Evolutionary conservation across 2,888 invertebrate genomes (phyloP).

Genomic region (Drosophila subquinaria): DNA sequence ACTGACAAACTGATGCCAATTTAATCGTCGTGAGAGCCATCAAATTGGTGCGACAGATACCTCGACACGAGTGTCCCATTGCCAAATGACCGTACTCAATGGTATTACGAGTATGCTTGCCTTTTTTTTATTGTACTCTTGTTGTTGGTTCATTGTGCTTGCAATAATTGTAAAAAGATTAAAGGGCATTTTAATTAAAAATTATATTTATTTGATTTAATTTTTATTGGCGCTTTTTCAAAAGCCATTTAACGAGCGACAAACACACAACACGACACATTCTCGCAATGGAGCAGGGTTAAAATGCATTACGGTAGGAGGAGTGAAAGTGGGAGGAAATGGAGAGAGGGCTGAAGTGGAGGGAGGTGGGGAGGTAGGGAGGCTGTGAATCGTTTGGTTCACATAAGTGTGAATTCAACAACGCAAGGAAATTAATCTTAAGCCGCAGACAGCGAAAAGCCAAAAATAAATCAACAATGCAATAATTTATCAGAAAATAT

Average conservation of each 20-base stretch:
- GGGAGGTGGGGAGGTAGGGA: background rate
- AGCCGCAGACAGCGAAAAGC: constrained; percentile 83
- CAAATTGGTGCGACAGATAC: constrained; percentile 16
- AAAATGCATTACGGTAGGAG: background rate
- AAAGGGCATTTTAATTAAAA: constrained; percentile 78
- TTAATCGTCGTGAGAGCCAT: constrained; percentile 22
- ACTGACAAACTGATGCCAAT: constrained; percentile 19
- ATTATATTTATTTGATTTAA: constrained; percentile 80
- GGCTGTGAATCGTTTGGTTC: constrained; percentile 4
- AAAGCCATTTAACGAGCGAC: constrained; percentile 72
- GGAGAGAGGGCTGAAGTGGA: background rate
- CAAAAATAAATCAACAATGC: constrained; percentile 81
- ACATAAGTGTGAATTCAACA: constrained; percentile 74
- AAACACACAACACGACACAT: constrained; percentile 21
- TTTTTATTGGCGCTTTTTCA: constrained; percentile 78
- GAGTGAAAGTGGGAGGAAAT: background rate
- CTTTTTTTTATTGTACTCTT: constrained; percentile 3
- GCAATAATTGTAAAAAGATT: constrained; percentile 77
- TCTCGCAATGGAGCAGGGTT: background rate
- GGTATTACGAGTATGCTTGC: constrained; percentile 17
- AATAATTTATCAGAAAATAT: constrained; percentile 82
- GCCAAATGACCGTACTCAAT: constrained; percentile 22
- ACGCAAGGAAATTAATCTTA: constrained; percentile 82
- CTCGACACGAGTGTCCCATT: constrained; percentile 10
- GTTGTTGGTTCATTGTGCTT: constrained; percentile 38